Conservation (phyloP, 2,113 vertebrate genomes). For the Anguilla rostrata region DNA sequence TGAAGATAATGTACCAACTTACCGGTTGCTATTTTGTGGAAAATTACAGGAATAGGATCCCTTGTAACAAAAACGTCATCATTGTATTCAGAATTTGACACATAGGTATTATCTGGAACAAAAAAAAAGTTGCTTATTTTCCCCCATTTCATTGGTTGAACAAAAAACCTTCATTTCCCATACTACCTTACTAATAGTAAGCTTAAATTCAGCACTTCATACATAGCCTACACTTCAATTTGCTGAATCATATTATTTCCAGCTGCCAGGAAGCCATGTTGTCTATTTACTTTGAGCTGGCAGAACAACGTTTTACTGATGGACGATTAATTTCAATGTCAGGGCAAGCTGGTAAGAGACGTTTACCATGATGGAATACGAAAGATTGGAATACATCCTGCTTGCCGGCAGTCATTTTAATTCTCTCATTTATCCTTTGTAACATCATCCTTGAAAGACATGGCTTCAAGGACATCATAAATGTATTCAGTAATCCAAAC, state of each 20-base stretch:
- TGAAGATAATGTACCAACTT: constrained; percentile 41
- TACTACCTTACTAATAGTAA: too few species aligned
- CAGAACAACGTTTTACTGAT: too few species aligned
- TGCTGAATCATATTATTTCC: too few species aligned
- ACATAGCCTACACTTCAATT: too few species aligned
- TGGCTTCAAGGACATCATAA: neutral
- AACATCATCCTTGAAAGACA: neutral
- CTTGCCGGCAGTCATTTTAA: neutral
- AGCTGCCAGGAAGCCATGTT: too few species aligned
- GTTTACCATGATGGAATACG: too few species aligned
- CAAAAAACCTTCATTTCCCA: neutral
- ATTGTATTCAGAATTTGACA: constrained; percentile 87
- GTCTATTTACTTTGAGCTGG: too few species aligned
- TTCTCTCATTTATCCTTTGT: neutral
- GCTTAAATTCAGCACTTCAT: too few species aligned
- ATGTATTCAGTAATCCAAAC: neutral
- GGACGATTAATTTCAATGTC: too few species aligned
- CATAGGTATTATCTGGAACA: constrained; percentile 83
- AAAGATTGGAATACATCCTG: too few species aligned
- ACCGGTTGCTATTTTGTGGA: constrained; percentile 86
- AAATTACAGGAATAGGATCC: constrained; percentile 87
- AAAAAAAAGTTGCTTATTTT: neutral
- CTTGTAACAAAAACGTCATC: constrained; percentile 88
- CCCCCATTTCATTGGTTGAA: neutral
- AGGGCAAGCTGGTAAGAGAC: too few species aligned